These are phyloP conservation scores for Zaprionus tsacasi DNA, from an alignment of 1,140 invertebrate species.

Conservation along the genomic window DNA sequence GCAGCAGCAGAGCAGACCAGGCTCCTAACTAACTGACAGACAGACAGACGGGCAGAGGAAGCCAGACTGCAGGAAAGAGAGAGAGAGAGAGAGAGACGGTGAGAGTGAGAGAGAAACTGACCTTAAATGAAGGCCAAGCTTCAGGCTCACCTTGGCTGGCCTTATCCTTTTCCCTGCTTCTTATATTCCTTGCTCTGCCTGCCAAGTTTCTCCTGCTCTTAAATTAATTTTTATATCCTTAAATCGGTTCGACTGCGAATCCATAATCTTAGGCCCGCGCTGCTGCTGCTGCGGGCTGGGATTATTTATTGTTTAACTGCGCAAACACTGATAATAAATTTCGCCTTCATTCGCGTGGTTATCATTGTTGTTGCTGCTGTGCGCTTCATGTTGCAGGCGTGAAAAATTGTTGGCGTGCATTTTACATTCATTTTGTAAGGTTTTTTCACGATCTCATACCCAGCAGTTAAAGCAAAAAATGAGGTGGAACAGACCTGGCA, in stretches of 20 bases:
- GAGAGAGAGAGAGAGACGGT: background rate
- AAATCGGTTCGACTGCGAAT: conserved; percentile 28
- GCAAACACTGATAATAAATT: conserved; percentile 58
- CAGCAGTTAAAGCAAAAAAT: background rate
- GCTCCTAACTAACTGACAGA: conserved; percentile 9
- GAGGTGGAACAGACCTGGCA: background rate
- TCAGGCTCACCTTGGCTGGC: conserved; percentile 29
- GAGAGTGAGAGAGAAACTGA: background rate
- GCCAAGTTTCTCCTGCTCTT: conserved; percentile 4
- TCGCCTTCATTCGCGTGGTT: conserved; percentile 26
- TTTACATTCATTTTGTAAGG: conserved; percentile 41
- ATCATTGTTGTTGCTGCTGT: conserved; percentile 9
- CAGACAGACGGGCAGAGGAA: background rate
- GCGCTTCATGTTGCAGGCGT: conserved; percentile 45
- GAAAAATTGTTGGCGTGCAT: conserved; percentile 56
- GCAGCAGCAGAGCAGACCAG: conserved; percentile 16
- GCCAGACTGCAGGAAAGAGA: background rate
- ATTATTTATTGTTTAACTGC: conserved; percentile 56
- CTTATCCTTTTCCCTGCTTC: conserved; percentile 7
- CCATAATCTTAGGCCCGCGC: conserved; percentile 40
- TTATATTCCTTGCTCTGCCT: background rate
- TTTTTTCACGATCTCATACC: conserved; percentile 5
- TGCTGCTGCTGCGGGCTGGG: background rate
- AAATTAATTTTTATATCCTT: conserved; percentile 51
- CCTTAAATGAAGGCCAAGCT: conserved; percentile 30